Conservation (phyloP, 2,888 invertebrate species). For the Habroteleia sp. region DNA sequence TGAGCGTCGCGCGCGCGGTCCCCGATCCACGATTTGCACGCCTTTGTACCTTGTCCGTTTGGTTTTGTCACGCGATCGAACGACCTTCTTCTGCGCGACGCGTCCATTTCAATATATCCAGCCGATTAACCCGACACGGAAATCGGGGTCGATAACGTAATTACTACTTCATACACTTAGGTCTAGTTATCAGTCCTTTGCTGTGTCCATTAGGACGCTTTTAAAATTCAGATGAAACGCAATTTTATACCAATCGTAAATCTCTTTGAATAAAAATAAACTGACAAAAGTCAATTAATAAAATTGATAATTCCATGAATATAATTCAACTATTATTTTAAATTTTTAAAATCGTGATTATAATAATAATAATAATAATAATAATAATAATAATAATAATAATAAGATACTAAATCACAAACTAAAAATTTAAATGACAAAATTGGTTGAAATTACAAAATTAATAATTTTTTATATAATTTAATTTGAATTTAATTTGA, state of each 20-base stretch:
- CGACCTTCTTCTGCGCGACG: constrained; percentile 42
- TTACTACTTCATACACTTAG: constrained; percentile 53
- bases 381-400: too few species aligned
- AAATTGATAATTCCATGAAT: too few species aligned
- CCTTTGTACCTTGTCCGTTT: constrained; percentile 37
- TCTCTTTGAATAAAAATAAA: too few species aligned
- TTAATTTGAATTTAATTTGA: too few species aligned
- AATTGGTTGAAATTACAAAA: too few species aligned
- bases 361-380: too few species aligned
- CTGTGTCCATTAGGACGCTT: constrained; percentile 41
- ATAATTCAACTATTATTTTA: too few species aligned
- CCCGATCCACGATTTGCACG: constrained; percentile 24
- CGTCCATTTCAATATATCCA: constrained; percentile 52
- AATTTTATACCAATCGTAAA: constrained; percentile 10
- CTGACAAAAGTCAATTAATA: too few species aligned
- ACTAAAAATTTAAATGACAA: too few species aligned
- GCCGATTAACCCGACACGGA: constrained; percentile 46
- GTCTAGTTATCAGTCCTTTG: constrained; percentile 43
- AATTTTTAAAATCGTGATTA: too few species aligned
- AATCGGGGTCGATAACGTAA: constrained; percentile 59
- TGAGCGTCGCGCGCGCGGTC: constrained; percentile 13
- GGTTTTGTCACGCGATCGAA: constrained; percentile 54
- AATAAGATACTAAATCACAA: too few species aligned
- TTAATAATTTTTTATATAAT: too few species aligned
- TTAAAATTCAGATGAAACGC: constrained; percentile 26